Evolutionary conservation across 2,113 vertebrate genomes (phyloP).

Genomic region (Ceratotherium simum): DNA sequence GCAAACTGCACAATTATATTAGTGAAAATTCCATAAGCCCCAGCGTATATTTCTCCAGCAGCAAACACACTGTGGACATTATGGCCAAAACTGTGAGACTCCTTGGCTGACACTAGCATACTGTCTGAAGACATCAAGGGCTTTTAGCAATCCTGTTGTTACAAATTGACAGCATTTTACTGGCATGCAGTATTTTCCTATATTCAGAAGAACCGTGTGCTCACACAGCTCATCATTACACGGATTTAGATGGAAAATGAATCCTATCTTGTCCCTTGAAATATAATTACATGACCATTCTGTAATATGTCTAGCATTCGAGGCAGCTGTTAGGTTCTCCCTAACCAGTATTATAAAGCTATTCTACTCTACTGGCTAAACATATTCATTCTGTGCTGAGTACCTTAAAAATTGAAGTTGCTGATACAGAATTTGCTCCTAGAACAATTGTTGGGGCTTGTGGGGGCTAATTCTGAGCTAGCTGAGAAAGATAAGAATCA

Average conservation of each 20-base stretch:
- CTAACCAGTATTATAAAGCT: constrained; percentile 44
- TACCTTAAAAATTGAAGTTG: neutral
- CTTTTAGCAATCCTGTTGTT: constrained; percentile 6
- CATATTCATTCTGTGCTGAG: neutral
- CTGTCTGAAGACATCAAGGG: constrained; percentile 62
- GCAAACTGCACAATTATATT: constrained; percentile 49
- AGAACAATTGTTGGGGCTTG: neutral
- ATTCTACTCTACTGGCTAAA: constrained; percentile 15
- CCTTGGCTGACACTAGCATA: constrained; percentile 49
- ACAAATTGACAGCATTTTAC: constrained; percentile 56
- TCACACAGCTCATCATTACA: neutral
- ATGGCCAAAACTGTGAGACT: constrained; percentile 44
- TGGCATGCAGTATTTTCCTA: neutral
- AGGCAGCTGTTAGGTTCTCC: constrained; percentile 53
- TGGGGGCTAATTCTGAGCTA: neutral
- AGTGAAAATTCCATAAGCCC: constrained; percentile 50
- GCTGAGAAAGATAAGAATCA: neutral
- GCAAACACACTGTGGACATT: constrained; percentile 44
- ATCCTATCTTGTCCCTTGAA: constrained; percentile 54
- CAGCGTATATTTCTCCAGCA: neutral
- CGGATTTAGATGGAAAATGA: constrained; percentile 50
- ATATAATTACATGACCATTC: constrained; percentile 52
- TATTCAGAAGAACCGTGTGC: neutral
- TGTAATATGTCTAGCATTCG: constrained; percentile 40
- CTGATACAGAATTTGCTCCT: neutral